Evolutionary conservation across 2,888 invertebrate species (phyloP).

Genomic region (Aphodius sticticus): DNA sequence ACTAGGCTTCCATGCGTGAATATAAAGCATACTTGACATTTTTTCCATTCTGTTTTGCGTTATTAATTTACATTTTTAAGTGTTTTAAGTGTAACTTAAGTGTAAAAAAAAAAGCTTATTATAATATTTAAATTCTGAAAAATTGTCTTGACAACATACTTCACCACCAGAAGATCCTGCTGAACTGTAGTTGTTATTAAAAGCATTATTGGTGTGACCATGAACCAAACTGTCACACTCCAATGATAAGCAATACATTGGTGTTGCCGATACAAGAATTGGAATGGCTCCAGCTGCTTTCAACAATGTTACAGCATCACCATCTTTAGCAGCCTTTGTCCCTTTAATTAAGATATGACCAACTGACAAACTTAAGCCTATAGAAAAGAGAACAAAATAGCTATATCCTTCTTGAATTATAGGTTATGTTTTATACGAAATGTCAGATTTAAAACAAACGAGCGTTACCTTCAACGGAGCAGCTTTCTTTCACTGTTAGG

Average conservation of each 20-base stretch:
- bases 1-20: too few relatives aligned
- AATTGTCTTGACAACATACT: constrained; percentile 59
- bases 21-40: too few relatives aligned
- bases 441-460: too few relatives aligned
- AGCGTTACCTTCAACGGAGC: constrained; percentile 72
- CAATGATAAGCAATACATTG: constrained; percentile 89
- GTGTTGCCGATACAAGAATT: constrained; percentile 84
- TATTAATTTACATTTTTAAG: too few relatives aligned
- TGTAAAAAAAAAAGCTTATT: too few relatives aligned
- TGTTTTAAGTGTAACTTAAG: too few relatives aligned
- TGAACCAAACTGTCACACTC: constrained; percentile 82
- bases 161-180: constrained; percentile 94
- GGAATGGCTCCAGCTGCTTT: constrained; percentile 81
- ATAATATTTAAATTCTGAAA: not conserved
- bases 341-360: constrained; percentile 52
- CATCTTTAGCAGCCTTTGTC: constrained; percentile 69
- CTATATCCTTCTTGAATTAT: too few relatives aligned
- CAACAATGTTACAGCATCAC: constrained; percentile 69
- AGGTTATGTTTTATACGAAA: too few relatives aligned
- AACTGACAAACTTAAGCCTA: constrained; percentile 62
- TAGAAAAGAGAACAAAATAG: not conserved
- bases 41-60: too few relatives aligned
- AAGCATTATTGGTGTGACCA: constrained; percentile 85
- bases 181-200: constrained; percentile 74
- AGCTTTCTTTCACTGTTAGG: constrained; percentile 82